A percentile compares a stretch with the other conserved stretches of the same genome.
These are phyloP conservation scores for Gymnodraco acuticeps DNA, from an alignment of 2,797 vertebrate species.

Conservation along the genomic window DNA sequence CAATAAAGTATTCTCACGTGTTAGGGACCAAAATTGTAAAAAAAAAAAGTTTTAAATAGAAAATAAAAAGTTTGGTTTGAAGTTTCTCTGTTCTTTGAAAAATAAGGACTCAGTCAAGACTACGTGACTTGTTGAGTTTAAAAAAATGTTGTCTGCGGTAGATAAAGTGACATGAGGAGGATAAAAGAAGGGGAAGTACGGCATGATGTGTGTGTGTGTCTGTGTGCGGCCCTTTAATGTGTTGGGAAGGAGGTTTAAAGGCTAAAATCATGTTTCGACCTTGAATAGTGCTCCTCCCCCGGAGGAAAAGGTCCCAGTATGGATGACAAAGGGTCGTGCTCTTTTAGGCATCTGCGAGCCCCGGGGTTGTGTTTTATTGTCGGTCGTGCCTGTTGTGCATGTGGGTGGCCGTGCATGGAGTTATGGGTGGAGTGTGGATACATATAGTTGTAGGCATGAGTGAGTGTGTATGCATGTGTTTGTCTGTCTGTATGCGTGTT, in stretches of 20 bases:
- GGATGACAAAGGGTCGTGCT: conserved; percentile 72
- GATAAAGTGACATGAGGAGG: conserved; percentile 25
- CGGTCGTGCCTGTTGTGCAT: conserved; percentile 67
- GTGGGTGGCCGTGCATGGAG: conserved; percentile 75
- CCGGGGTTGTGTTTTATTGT: conserved; percentile 71
- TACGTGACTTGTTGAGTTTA: not conserved
- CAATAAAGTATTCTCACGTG: conserved; percentile 4
- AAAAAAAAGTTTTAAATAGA: not conserved
- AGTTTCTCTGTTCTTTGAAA: not conserved
- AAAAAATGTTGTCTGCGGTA: not conserved
- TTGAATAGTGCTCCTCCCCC: conserved; percentile 49
- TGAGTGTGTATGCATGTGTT: conserved; percentile 32
- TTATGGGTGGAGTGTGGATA: conserved; percentile 27
- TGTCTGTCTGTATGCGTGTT: conserved; percentile 49
- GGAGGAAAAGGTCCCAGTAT: conserved; percentile 53
- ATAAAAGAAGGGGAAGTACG: conserved; percentile 53
- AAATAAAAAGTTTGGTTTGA: not conserved
- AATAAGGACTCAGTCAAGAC: not conserved
- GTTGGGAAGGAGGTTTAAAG: conserved; percentile 50
- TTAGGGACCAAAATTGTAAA: not conserved
- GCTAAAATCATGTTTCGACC: conserved; percentile 61
- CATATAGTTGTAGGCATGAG: conserved; percentile 43
- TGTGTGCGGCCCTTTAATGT: conserved; percentile 65
- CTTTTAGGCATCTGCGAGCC: conserved; percentile 60
- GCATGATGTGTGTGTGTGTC: conserved; percentile 44